Conservation (phyloP, 2,888 invertebrate species). For the Scaeva pyrastri region DNA sequence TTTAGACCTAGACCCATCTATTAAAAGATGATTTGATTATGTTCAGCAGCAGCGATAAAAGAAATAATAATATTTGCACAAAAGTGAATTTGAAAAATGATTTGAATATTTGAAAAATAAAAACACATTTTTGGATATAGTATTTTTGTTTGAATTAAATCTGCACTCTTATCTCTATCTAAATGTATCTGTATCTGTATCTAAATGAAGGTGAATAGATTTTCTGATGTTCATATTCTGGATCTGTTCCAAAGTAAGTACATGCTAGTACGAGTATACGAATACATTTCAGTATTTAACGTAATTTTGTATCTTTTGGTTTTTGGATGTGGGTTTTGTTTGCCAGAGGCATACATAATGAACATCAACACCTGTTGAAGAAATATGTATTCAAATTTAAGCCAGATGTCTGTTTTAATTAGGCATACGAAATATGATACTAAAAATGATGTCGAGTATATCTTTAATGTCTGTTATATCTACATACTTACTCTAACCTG, state of each 20-base stretch:
- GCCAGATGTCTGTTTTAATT: background rate
- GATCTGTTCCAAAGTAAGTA: background rate
- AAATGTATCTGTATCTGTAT: background rate
- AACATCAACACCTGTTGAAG: conserved; percentile 16
- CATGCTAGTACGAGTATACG: too few relatives aligned
- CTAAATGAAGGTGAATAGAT: background rate
- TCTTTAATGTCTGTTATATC: too few relatives aligned
- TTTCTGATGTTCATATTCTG: background rate
- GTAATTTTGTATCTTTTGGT: background rate
- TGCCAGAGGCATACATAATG: background rate
- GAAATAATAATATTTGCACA: conserved; percentile 22
- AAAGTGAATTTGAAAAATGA: background rate
- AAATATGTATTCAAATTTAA: background rate
- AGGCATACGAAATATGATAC: background rate
- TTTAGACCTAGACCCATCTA: conserved; percentile 19
- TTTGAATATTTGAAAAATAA: conserved; percentile 26
- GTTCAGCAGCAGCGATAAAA: conserved; percentile 30
- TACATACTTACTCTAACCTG: too few relatives aligned
- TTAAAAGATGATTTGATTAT: background rate
- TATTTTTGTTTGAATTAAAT: conserved; percentile 14
- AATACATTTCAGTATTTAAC: too few relatives aligned
- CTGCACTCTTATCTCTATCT: too few relatives aligned
- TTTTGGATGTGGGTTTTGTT: background rate
- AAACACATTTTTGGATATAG: background rate
- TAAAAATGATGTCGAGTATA: background rate